Conservation (phyloP, 2,113 vertebrate species). For the Colistium nudipinnis region DNA sequence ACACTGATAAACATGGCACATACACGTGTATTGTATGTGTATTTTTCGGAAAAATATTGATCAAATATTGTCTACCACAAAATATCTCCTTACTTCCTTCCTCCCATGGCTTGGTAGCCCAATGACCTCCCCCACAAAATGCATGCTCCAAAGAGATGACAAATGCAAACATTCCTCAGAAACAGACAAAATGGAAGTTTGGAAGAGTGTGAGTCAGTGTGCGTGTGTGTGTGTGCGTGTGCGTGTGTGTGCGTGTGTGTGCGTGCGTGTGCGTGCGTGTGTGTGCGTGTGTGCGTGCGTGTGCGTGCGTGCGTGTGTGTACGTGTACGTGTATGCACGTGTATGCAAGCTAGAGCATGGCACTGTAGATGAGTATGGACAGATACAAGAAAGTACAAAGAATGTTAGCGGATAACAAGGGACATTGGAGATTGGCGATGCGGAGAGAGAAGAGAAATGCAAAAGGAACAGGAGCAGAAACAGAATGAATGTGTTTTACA, state of each 20-base stretch:
- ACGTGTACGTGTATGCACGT: slow-evolving; percentile 4
- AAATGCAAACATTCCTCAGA: slow-evolving; percentile 73
- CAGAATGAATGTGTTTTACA: slow-evolving; percentile 69
- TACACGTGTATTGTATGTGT: too few species aligned
- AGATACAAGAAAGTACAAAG: background rate
- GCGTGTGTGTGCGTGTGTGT: background rate
- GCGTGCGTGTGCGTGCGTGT: too few species aligned
- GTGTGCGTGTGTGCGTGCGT: slow-evolving; percentile 10
- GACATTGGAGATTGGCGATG: slow-evolving; percentile 24
- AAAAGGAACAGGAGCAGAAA: slow-evolving; percentile 39
- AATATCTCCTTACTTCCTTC: slow-evolving; percentile 29
- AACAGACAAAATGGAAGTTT: slow-evolving; percentile 41
- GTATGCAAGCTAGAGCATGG: background rate
- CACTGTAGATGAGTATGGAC: background rate
- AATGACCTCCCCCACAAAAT: slow-evolving; percentile 37
- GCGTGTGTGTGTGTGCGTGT: slow-evolving; percentile 9
- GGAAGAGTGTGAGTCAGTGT: slow-evolving; percentile 13
- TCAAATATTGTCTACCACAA: background rate
- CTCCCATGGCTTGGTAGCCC: slow-evolving; percentile 1
- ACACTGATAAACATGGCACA: slow-evolving; percentile 43
- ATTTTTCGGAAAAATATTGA: background rate
- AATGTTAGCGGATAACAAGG: background rate
- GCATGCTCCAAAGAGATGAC: slow-evolving; percentile 51
- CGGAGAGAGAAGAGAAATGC: slow-evolving; percentile 17
- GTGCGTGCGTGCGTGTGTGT: background rate